These are phyloP conservation scores for Cheilosia soror DNA, from an alignment of 2,888 invertebrate genomes.

Conservation along the genomic window DNA sequence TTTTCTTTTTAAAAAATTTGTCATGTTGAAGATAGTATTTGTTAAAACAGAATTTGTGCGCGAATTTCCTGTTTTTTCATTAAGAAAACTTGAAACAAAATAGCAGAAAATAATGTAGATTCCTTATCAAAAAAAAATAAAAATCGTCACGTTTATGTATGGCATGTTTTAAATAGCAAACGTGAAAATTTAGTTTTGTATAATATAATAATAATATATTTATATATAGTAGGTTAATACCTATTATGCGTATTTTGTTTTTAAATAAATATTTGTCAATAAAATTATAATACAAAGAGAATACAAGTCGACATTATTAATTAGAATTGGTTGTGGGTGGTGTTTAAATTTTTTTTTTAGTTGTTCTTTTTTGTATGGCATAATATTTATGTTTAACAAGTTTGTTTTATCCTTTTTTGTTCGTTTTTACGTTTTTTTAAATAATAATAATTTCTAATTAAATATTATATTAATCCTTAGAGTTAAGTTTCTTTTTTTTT, in stretches of 20 bases:
- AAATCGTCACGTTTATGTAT: slow-evolving; percentile 64
- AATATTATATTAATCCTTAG: slow-evolving; percentile 75
- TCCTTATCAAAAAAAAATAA: slow-evolving; percentile 17
- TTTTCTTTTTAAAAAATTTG: slow-evolving; percentile 27
- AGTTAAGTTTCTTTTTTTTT: slow-evolving; percentile 43
- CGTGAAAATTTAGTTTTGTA: slow-evolving; percentile 59
- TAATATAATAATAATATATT: slow-evolving; percentile 46
- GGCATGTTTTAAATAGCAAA: slow-evolving; percentile 65
- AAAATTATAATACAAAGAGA: slow-evolving; percentile 75
- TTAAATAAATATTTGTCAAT: slow-evolving; percentile 72
- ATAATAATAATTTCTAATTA: slow-evolving; percentile 75
- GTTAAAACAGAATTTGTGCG: slow-evolving; percentile 65
- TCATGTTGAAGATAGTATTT: slow-evolving; percentile 49
- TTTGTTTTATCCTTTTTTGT: slow-evolving; percentile 33
- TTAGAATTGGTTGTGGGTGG: slow-evolving; percentile 32
- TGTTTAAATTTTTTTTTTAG: slow-evolving; percentile 37
- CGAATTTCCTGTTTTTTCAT: slow-evolving; percentile 27
- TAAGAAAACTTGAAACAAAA: slow-evolving; percentile 24
- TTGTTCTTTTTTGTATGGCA: slow-evolving; percentile 62
- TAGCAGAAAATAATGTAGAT: slow-evolving; percentile 34
- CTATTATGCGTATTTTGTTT: slow-evolving; percentile 39
- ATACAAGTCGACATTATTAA: slow-evolving; percentile 63
- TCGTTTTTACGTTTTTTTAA: slow-evolving; percentile 50
- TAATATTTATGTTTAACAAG: slow-evolving; percentile 54
- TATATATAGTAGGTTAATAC: slow-evolving; percentile 24